Base-by-base conservation (phyloP, 2,888 invertebrate species). In the Eulithis prunata region DNA sequence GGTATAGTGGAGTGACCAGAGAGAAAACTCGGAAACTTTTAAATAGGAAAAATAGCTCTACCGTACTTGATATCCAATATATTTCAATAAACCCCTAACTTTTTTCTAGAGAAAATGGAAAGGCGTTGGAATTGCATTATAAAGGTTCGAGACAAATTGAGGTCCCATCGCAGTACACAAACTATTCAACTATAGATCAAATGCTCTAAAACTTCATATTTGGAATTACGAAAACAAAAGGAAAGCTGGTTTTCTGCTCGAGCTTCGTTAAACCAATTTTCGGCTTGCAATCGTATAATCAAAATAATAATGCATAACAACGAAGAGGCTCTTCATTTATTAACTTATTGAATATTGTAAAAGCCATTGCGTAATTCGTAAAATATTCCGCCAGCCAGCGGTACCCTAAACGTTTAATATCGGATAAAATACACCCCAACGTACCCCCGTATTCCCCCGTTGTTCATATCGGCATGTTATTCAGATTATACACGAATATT, bases 391-490 rank as follows among this genome's bases (percentile, higher is more conserved):
- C 79, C 83, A 82, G 76, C 79, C 83, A 82, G 83, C 80, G 81
- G 88, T 84, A 85, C 88, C 87, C 86, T 81, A 85, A 90, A 86
- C 91, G 91, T 90, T 93, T 92, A 92, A 93, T 93, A 93, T 92
- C 86, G 91, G 89, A 90, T 92, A 91, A 90, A 91, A 89, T 90
- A 91, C 87, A 86, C 91, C 88, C 87, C 84, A 83, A 82, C 87
- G 90, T 87, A 84, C 80, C 82, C 75, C 76, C 81, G 84, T 88
- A 88, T 88, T 91, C 91, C 91, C 90, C 89, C 90, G 92, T 88
- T 90, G 91, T 91, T 92, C 92, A 93, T 93, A 92, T 93, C 87
- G 90, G 89, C 91, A 93, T 93, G 93, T 92, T 93, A 92, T 92
- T 91, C 90, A 90, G 91, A 93, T 91, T 92, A 92, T 89, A 92